These are phyloP conservation scores for Dryobates pubescens DNA, from an alignment of 2,797 vertebrate genomes.

Conservation along the genomic window DNA sequence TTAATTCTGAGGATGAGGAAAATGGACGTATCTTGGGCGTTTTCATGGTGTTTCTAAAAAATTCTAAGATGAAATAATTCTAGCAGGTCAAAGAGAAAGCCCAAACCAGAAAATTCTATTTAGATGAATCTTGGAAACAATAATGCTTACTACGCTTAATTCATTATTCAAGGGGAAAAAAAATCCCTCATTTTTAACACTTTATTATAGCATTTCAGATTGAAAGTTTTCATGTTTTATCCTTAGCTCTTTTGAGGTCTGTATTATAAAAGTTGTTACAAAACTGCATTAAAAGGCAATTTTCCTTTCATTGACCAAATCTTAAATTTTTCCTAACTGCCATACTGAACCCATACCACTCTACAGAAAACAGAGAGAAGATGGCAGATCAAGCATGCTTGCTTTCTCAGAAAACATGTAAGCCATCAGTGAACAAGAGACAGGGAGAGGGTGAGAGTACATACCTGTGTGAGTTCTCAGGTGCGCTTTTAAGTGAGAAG, in stretches of 20 bases:
- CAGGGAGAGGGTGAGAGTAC: slow-evolving; percentile 44
- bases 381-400: slow-evolving; percentile 40
- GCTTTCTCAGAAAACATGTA: slow-evolving; percentile 62
- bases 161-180: fast-evolving
- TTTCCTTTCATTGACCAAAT: slow-evolving; percentile 16
- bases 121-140: background rate
- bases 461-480: slow-evolving; percentile 97
- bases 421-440: slow-evolving; percentile 58
- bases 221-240: background rate
- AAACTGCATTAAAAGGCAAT: background rate
- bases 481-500: slow-evolving; percentile 97
- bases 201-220: background rate
- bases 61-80: background rate
- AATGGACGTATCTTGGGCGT: background rate
- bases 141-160: background rate
- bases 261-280: background rate
- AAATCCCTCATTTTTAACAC: background rate
- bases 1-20: background rate
- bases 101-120: background rate
- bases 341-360: slow-evolving; percentile 42
- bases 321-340: slow-evolving; percentile 25
- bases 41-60: background rate
- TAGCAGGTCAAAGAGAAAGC: background rate
- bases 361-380: slow-evolving; percentile 54
- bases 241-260: background rate